A percentile compares a stretch with the other conserved stretches of the same genome.
These are phyloP conservation scores for Spatulosminthurus flaviceps DNA, from an alignment of 2,888 invertebrate genomes.

Conservation along the genomic window DNA sequence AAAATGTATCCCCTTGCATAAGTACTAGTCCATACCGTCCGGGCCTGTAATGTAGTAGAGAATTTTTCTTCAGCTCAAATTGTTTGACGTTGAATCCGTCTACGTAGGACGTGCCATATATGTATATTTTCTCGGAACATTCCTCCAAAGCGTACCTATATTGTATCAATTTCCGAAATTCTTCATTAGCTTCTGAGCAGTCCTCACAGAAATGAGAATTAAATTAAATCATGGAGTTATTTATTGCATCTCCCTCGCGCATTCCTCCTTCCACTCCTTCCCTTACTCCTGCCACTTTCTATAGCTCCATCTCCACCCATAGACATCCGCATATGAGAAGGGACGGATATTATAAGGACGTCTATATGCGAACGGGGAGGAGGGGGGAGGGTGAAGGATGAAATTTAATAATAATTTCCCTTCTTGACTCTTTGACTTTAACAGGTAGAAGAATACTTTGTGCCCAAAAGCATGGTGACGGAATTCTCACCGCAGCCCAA, in stretches of 20 bases:
- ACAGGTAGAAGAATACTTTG: conserved; percentile 63
- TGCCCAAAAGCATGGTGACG: conserved; percentile 63
- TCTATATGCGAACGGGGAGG: too few relatives aligned
- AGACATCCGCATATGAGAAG: too few relatives aligned
- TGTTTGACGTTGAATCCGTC: not conserved
- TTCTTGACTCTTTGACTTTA: conserved; percentile 28
- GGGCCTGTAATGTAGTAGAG: too few relatives aligned
- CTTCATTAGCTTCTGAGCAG: conserved; percentile 2
- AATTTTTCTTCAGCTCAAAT: not conserved
- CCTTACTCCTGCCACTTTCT: not conserved
- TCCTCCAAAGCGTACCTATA: not conserved
- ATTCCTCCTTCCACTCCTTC: not conserved
- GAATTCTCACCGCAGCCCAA: conserved; percentile 63
- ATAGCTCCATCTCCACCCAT: too few relatives aligned
- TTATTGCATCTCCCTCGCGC: conserved; percentile 9
- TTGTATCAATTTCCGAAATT: conserved; percentile 28
- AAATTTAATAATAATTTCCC: conserved; percentile 28
- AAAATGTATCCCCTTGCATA: not conserved
- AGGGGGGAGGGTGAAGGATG: not conserved
- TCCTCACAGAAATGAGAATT: conserved; percentile 29
- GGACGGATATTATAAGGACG: too few relatives aligned
- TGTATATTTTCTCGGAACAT: not conserved
- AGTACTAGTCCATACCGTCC: too few relatives aligned
- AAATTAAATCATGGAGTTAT: conserved; percentile 41
- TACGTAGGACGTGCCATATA: not conserved